Percentiles rank a stretch among this genome's conserved stretches.
These are phyloP conservation scores for Ceratotherium simum DNA, from an alignment of 2,113 vertebrate species.

Conservation along the genomic window DNA sequence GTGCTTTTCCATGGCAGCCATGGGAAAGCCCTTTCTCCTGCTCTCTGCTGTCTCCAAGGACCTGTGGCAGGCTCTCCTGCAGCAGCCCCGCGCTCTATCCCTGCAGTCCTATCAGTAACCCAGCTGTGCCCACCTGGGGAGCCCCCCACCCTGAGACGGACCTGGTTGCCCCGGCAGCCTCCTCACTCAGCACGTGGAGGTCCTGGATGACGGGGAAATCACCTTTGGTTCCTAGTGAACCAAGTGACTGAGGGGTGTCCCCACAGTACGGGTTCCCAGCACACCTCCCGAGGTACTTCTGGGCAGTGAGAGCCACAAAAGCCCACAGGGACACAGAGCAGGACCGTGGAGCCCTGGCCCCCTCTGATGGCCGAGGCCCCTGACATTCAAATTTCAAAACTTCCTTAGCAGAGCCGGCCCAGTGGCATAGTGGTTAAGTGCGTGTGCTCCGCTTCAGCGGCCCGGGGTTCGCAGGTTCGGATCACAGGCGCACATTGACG, in stretches of 20 bases:
- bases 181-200: neutral
- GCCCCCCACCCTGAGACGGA: neutral
- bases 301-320: neutral
- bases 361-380: neutral
- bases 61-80: neutral
- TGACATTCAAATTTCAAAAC: neutral
- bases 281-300: neutral
- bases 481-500: too few relatives aligned
- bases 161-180: neutral
- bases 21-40: neutral
- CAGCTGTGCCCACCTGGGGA: too few relatives aligned
- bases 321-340: neutral
- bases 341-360: neutral
- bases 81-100: neutral
- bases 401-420: too few relatives aligned
- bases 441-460: too few relatives aligned
- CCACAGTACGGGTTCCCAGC: neutral
- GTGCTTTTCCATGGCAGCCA: neutral
- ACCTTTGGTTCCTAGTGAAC: neutral
- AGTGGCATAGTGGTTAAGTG: too few relatives aligned
- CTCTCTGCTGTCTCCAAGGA: neutral
- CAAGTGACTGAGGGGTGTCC: neutral
- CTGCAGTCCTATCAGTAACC: neutral
- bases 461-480: too few relatives aligned
- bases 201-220: neutral